phyloP scores from a whole-genome alignment of 2,113 vertebrate genomes.

The Phalacrocorax aristotelis region DNA sequence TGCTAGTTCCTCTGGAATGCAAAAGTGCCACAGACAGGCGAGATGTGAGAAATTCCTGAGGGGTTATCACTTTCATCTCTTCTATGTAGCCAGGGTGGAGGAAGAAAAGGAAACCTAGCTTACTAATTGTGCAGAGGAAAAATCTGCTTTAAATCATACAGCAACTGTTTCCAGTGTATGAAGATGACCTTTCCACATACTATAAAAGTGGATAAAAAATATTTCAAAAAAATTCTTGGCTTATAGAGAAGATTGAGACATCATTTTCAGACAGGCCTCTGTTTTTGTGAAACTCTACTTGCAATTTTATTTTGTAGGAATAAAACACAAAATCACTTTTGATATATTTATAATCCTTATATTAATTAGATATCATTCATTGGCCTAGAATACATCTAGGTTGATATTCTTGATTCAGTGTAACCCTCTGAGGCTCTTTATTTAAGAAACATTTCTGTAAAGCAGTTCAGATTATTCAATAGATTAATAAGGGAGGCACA shows the following conservation, averaged over 20 bases:
- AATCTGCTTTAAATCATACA: neutral
- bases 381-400: neutral
- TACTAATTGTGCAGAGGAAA: neutral
- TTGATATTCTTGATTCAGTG: neutral
- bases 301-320: neutral
- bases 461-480: neutral
- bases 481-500: neutral
- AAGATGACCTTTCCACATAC: neutral
- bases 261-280: neutral
- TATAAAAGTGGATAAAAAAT: neutral
- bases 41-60: neutral
- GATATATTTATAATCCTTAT: neutral
- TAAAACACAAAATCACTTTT: neutral
- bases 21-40: neutral
- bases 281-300: neutral
- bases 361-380: neutral
- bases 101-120: neutral
- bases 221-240: neutral
- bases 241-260: neutral
- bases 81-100: neutral
- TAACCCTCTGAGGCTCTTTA: neutral
- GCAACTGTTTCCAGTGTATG: neutral
- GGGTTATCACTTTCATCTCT: neutral
- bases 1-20: neutral
- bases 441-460: conserved; percentile 2